Evolutionary conservation across 35 echinoderm and acorn worm genomes (phyloP).

Genomic region (Heliocidaris erythrogramma): DNA sequence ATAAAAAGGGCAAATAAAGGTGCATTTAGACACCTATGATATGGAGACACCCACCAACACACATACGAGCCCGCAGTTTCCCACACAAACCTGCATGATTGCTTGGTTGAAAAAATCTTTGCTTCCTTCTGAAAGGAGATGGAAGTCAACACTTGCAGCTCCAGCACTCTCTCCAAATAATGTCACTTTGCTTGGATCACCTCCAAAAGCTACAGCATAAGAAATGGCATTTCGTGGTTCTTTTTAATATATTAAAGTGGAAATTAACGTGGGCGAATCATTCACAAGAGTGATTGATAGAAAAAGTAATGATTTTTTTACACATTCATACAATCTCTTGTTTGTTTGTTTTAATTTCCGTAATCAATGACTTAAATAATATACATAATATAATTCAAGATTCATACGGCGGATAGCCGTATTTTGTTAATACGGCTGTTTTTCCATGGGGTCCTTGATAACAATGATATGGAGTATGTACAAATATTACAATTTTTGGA

Average conservation of each 20-base stretch:
- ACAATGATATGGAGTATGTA: too few species aligned
- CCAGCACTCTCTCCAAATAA: conserved; percentile 86
- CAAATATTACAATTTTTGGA: too few species aligned
- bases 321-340: neutral
- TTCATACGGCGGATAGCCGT: too few species aligned
- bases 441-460: too few species aligned
- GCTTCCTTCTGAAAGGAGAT: conserved; percentile 62
- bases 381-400: too few species aligned
- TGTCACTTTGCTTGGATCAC: conserved; percentile 60
- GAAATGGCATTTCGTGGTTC: neutral
- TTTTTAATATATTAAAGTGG: neutral
- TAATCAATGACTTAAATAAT: too few species aligned
- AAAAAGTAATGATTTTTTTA: neutral
- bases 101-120: conserved; percentile 62
- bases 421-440: too few species aligned
- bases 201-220: conserved; percentile 66
- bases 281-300: neutral
- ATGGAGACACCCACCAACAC: too few species aligned
- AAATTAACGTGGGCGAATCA: neutral
- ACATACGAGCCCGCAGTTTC: too few species aligned
- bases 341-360: too few species aligned
- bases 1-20: too few species aligned
- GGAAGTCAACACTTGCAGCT: conserved; percentile 63
- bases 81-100: conserved; percentile 60
- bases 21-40: too few species aligned